Percentiles rank a stretch among this genome's conserved stretches.
Evolutionary conservation across 2,113 vertebrate species (phyloP).

Genomic region (Helogale parvula): DNA sequence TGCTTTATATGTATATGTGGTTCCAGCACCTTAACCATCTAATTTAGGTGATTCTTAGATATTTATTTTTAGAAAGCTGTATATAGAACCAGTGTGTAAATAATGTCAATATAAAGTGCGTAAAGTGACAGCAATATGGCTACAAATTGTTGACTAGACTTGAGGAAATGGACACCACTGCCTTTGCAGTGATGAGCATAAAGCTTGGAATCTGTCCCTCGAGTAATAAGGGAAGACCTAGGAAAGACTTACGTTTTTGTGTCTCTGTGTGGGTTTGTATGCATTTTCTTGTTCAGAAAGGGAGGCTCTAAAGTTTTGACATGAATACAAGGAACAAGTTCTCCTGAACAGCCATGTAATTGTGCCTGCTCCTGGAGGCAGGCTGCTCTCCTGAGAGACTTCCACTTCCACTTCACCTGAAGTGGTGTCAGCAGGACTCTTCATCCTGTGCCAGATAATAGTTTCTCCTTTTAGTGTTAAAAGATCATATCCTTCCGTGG

Average conservation of each 20-base stretch:
- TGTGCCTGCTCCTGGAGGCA: not conserved
- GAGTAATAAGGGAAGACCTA: not conserved
- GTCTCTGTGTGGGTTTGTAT: not conserved
- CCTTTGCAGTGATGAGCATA: not conserved
- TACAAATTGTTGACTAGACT: not conserved
- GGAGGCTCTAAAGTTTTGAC: slow-evolving; percentile 5
- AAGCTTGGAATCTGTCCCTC: not conserved
- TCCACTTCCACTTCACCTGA: slow-evolving; percentile 31
- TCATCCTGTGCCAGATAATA: not conserved
- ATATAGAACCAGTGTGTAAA: not conserved
- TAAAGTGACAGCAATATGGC: not conserved
- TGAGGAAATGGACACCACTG: not conserved
- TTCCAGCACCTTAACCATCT: not conserved
- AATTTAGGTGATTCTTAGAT: not conserved
- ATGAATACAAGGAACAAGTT: slow-evolving; percentile 53
- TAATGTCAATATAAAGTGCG: not conserved
- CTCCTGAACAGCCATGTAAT: not conserved
- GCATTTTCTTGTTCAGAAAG: slow-evolving; percentile 24
- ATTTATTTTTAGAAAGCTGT: not conserved
- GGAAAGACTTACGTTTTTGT: not conserved
- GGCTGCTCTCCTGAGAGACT: slow-evolving; percentile 45
- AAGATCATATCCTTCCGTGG: not conserved
- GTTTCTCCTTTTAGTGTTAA: slow-evolving; percentile 23
- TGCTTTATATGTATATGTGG: not conserved
- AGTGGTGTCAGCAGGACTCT: slow-evolving; percentile 45